phyloP scores from a whole-genome alignment of 1,140 invertebrate genomes.

The Caenorhabditis remanei region DNA sequence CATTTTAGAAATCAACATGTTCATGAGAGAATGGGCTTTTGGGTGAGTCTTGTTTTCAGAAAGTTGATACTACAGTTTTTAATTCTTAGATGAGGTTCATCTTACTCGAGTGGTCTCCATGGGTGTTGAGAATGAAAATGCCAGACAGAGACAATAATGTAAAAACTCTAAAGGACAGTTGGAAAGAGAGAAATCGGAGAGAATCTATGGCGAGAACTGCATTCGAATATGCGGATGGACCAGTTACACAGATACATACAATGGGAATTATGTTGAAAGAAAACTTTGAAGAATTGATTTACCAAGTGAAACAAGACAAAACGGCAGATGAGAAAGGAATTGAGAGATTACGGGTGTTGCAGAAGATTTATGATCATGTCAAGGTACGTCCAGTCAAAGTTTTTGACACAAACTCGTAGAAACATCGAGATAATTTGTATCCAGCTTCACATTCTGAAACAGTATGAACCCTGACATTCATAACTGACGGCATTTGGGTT shows the following conservation, averaged over 20 bases:
- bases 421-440: too few species aligned
- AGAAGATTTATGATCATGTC: slow-evolving; percentile 69
- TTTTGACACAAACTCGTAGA: too few species aligned
- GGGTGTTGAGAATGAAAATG: slow-evolving; percentile 68
- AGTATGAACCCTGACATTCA: too few species aligned
- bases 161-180: slow-evolving; percentile 66
- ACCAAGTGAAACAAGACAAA: slow-evolving; percentile 55
- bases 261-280: slow-evolving; percentile 62
- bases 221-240: slow-evolving; percentile 24
- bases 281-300: slow-evolving; percentile 60
- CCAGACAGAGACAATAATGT: slow-evolving; percentile 66
- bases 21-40: slow-evolving; percentile 71
- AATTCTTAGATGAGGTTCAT: slow-evolving; percentile 71
- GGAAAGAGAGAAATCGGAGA: slow-evolving; percentile 62
- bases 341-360: slow-evolving; percentile 61
- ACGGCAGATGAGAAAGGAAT: slow-evolving; percentile 52
- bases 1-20: slow-evolving; percentile 69
- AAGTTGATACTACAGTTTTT: slow-evolving; percentile 1
- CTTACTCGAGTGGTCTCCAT: slow-evolving; percentile 70
- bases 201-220: slow-evolving; percentile 48
- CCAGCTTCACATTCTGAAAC: too few species aligned
- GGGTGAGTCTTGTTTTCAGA: slow-evolving; percentile 63
- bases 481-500: too few species aligned
- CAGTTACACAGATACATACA: slow-evolving; percentile 58
- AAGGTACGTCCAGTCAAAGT: slow-evolving; percentile 52